A percentile compares a stretch with the other conserved stretches of the same genome.
Evolutionary conservation across 2,888 invertebrate species (phyloP).

Genomic region (Gryllus longicercus): DNA sequence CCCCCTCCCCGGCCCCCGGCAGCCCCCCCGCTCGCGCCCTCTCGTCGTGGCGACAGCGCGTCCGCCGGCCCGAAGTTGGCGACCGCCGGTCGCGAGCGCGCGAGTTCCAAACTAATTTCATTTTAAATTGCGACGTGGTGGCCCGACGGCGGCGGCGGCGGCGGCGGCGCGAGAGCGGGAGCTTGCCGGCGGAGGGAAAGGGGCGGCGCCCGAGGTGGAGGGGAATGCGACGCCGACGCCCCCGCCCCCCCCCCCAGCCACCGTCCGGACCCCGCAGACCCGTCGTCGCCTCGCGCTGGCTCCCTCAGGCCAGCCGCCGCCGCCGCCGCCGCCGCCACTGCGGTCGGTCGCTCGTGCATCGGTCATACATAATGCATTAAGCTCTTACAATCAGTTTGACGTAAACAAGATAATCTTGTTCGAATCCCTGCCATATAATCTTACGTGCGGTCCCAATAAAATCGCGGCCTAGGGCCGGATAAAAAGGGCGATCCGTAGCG

Average conservation of each 20-base stretch:
- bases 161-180: neutral
- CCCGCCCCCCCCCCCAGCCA: neutral
- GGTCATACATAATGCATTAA: neutral
- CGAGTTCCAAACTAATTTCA: neutral
- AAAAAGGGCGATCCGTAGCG: neutral
- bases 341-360: neutral
- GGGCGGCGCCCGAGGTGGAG: neutral
- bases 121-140: conserved; percentile 17
- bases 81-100: neutral
- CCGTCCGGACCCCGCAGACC: neutral
- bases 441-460: conserved; percentile 17
- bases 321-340: neutral
- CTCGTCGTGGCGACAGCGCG: neutral
- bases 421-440: neutral
- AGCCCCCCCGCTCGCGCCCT: too few species aligned
- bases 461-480: conserved; percentile 4
- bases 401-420: neutral
- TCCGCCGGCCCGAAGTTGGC: conserved; percentile 11
- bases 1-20: too few species aligned
- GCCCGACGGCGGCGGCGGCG: neutral
- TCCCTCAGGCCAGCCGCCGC: too few species aligned
- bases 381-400: neutral
- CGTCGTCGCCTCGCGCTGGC: neutral
- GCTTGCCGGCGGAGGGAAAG: neutral
- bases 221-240: neutral